Base-by-base conservation (phyloP, 30 jellyfish, hydroid and myxozoan genomes). In the Chrysaora quinquecirrha region DNA sequence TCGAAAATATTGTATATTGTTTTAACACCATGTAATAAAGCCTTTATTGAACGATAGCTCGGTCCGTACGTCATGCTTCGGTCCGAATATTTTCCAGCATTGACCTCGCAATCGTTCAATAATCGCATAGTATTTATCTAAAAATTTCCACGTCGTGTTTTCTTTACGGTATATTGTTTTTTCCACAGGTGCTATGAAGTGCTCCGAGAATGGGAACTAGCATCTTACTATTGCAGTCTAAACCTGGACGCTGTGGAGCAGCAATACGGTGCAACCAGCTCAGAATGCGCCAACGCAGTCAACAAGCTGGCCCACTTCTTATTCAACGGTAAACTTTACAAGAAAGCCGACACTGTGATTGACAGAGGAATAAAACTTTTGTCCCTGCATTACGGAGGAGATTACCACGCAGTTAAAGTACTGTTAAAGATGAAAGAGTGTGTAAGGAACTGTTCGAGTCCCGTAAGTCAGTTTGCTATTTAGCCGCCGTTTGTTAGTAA, bases 181-280 rank as follows among this genome's bases (percentile, higher is more conserved):
- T 49, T 0, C 29, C n/a, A 12, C 23, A 86, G 96, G 65, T 86
- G 96, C 33, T 86, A 69, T 64, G 96, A 78, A 20, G 96, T 76
- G 60, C 81, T 86, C 64, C 83, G 90, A 27, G 96, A 86, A 54
- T 86, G 96, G 96, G 96, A 63, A 1, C 71, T 86, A 16, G 96
- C 89, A 12, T 54, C 88, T 12, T 86, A 86, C 68, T 88, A 86
- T 66, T 86, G 96, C 86, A 75, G 88, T 34, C 78, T 75, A 85
- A 86, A 66, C 52, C 48, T 75, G 24, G 96, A 86, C 47, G 48
- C 90, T 0, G 83, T 86, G 21, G 96, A 86, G 58, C 81, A 75
- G 11, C 96, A 67, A 34, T 79, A 66, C 64, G 96, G 96, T 3
- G 56, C 54, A 56, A 49, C 80, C 6, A 86, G 96, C 75, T 68